Conservation (phyloP, 1,140 invertebrate genomes). For the Ectropis grisescens region DNA sequence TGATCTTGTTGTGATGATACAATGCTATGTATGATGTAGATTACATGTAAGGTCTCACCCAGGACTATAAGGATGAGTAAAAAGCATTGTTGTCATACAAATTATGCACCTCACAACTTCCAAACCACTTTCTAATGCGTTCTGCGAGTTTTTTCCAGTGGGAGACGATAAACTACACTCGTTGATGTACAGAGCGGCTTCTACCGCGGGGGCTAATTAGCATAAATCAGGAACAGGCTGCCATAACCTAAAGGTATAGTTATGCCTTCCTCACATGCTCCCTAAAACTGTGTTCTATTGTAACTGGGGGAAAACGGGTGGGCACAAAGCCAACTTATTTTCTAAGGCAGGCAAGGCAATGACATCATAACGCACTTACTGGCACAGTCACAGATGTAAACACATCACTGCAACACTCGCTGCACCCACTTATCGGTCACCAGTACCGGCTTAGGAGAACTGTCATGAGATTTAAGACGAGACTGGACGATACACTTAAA, state of each 20-base stretch:
- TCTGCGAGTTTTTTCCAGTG: too few species aligned
- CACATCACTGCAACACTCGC: conserved; percentile 46
- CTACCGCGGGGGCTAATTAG: too few species aligned
- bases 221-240: conserved; percentile 14
- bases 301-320: conserved; percentile 58
- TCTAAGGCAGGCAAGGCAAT: conserved; percentile 60
- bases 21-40: too few species aligned
- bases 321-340: conserved; percentile 67
- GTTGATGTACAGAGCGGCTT: too few species aligned
- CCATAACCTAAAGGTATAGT: conserved; percentile 45
- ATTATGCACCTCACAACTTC: too few species aligned
- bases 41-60: too few species aligned
- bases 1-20: too few species aligned
- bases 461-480: conserved; percentile 15
- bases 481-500: conserved; percentile 21
- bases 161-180: too few species aligned
- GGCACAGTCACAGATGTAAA: conserved; percentile 63
- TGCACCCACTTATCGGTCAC: conserved; percentile 15
- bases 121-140: too few species aligned
- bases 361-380: conserved; percentile 68
- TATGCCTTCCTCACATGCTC: conserved; percentile 44
- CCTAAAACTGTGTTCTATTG: conserved; percentile 45
- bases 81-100: too few species aligned
- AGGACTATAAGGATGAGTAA: too few species aligned
- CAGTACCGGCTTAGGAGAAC: conserved; percentile 1